Conservation (phyloP, 1,140 invertebrate species). For the Eupeodes corollae region DNA sequence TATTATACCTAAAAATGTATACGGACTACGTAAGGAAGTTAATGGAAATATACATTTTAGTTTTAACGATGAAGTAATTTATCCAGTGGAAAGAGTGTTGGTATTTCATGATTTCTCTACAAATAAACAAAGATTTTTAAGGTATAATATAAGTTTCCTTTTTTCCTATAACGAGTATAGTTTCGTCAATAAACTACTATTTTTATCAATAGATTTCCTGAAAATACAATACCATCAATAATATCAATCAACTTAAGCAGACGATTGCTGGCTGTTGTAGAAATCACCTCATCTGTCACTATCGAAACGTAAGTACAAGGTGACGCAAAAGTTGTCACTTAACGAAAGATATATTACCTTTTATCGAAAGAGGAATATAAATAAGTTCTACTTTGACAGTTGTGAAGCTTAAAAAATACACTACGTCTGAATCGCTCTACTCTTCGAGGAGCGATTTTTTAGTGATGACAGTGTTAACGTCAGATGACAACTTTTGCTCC, state of each 20-base stretch:
- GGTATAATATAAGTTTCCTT: slow-evolving; percentile 42
- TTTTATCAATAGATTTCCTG: slow-evolving; percentile 12
- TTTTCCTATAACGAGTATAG: not conserved
- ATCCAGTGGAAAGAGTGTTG: slow-evolving; percentile 50
- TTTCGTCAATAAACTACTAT: slow-evolving; percentile 1
- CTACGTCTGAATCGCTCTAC: too few species aligned
- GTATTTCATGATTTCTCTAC: slow-evolving; percentile 45
- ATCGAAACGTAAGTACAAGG: too few species aligned
- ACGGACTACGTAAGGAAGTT: slow-evolving; percentile 47
- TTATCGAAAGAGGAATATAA: too few species aligned
- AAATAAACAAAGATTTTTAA: slow-evolving; percentile 41
- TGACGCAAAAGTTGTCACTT: too few species aligned
- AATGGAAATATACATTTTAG: slow-evolving; percentile 48
- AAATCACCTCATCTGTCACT: too few species aligned
- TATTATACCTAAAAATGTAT: slow-evolving; percentile 44
- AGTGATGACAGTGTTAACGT: too few species aligned
- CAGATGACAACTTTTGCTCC: too few species aligned
- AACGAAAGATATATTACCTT: too few species aligned
- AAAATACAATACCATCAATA: slow-evolving; percentile 23
- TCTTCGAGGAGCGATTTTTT: too few species aligned
- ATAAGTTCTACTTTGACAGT: too few species aligned
- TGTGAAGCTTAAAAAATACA: too few species aligned
- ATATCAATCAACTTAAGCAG: slow-evolving; percentile 28
- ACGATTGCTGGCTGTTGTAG: slow-evolving; percentile 28
- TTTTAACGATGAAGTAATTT: slow-evolving; percentile 48